Conservation (phyloP, 2,113 vertebrate species). For the Tamias sibiricus region DNA sequence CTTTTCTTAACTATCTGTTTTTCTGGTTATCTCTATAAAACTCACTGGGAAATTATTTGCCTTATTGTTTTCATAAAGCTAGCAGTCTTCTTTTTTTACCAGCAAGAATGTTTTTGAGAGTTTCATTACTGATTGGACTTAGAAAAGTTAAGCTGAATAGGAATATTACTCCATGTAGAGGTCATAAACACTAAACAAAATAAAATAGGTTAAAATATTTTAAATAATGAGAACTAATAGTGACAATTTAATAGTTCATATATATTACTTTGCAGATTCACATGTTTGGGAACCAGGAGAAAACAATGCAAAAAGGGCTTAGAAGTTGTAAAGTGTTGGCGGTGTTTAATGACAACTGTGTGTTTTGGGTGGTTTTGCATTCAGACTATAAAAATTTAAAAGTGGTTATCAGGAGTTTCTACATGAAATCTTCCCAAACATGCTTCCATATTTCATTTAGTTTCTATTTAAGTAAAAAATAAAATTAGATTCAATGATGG, state of each 20-base stretch:
- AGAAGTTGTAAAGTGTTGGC: no score
- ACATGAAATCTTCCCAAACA: no score
- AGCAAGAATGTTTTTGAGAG: neutral
- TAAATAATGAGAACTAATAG: neutral
- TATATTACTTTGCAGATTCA: neutral
- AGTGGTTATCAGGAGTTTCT: no score
- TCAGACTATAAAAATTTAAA: neutral
- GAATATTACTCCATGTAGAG: neutral
- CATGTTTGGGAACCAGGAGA: neutral
- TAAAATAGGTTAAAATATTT: neutral
- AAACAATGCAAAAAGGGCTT: neutral
- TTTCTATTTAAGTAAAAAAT: neutral
- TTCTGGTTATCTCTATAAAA: neutral
- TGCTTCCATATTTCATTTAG: neutral
- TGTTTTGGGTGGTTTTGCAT: no score
- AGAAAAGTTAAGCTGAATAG: neutral
- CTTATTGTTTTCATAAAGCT: neutral
- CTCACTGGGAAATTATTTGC: neutral
- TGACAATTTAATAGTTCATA: no score
- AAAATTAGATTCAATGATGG: neutral
- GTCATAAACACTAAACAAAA: neutral
- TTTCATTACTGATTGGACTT: neutral
- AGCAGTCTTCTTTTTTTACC: neutral
- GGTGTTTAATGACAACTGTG: neutral
- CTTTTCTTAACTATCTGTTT: neutral